Evolutionary conservation across 2,113 vertebrate genomes (phyloP).

Genomic region (Tretioscincus oriximinensis): DNA sequence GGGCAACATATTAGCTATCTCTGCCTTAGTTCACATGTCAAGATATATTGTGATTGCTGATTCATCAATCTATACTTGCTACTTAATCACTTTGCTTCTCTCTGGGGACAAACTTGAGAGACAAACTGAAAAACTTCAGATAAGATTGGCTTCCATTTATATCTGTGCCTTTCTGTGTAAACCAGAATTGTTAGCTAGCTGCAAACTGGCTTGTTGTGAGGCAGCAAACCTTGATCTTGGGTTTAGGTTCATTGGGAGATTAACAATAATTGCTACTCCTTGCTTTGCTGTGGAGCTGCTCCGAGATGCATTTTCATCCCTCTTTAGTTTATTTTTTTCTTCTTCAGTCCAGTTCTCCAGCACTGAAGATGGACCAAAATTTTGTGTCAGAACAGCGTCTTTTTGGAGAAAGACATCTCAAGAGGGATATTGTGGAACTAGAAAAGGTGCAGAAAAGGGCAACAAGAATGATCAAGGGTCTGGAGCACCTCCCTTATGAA

Average conservation of each 20-base stretch:
- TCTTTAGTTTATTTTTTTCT: no score
- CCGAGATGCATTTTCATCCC: no score
- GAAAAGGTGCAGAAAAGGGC: no score
- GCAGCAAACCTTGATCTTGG: not conserved
- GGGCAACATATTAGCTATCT: no score
- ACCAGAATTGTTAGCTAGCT: not conserved
- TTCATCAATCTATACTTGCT: not conserved
- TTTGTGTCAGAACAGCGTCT: no score
- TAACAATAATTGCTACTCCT: not conserved
- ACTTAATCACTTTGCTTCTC: not conserved
- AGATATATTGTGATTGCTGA: not conserved
- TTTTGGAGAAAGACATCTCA: not conserved
- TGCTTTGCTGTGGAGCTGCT: not conserved
- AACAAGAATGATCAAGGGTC: no score
- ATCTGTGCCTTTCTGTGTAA: not conserved
- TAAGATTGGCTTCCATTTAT: not conserved
- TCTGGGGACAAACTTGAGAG: not conserved
- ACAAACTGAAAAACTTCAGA: not conserved
- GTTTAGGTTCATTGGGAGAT: not conserved
- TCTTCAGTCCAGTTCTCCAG: no score
- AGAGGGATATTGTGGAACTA: no score
- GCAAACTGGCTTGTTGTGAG: not conserved
- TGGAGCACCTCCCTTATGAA: no score
- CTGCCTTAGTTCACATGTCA: not conserved
- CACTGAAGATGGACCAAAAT: no score